Evolutionary conservation across 2,888 invertebrate species (phyloP).

Genomic region (Sthenelais limicola): DNA sequence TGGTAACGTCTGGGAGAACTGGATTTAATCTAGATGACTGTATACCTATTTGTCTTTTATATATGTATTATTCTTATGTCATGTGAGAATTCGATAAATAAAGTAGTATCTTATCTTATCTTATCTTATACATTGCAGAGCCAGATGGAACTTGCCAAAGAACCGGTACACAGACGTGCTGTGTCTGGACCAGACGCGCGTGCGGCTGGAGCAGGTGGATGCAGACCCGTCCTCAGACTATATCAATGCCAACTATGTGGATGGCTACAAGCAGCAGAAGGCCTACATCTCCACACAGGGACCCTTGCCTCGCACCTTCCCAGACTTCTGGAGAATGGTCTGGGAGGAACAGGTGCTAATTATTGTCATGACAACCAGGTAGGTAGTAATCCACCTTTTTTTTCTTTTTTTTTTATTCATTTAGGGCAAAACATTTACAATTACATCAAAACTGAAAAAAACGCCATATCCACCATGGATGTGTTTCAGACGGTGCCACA

Average conservation of each 20-base stretch:
- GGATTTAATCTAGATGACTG: too few relatives aligned
- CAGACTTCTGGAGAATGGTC: constrained; percentile 98
- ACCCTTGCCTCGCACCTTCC: constrained; percentile 92
- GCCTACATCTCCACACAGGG: constrained; percentile 99
- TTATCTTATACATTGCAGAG: constrained; percentile 57
- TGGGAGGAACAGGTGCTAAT: constrained; percentile 94
- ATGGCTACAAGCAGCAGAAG: constrained; percentile 97
- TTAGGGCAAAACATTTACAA: too few relatives aligned
- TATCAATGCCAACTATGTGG: constrained; percentile 98
- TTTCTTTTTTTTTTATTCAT: too few relatives aligned
- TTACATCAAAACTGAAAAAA: too few relatives aligned
- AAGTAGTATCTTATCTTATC: too few relatives aligned
- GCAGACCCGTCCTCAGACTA: constrained; percentile 80
- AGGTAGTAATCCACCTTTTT: constrained; percentile 46
- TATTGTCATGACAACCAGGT: constrained; percentile 90
- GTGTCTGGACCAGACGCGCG: constrained; percentile 95
- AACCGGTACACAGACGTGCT: constrained; percentile 92
- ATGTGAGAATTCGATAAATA: too few relatives aligned
- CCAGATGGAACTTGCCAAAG: constrained; percentile 70
- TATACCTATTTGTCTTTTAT: too few relatives aligned
- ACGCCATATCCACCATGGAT: too few relatives aligned
- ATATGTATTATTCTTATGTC: too few relatives aligned
- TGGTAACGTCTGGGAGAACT: too few relatives aligned
- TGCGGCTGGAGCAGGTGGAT: constrained; percentile 79
- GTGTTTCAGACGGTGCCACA: too few relatives aligned